Evolutionary conservation across 2,888 invertebrate genomes (phyloP).

Genomic region (Standfussiana lucernea): DNA sequence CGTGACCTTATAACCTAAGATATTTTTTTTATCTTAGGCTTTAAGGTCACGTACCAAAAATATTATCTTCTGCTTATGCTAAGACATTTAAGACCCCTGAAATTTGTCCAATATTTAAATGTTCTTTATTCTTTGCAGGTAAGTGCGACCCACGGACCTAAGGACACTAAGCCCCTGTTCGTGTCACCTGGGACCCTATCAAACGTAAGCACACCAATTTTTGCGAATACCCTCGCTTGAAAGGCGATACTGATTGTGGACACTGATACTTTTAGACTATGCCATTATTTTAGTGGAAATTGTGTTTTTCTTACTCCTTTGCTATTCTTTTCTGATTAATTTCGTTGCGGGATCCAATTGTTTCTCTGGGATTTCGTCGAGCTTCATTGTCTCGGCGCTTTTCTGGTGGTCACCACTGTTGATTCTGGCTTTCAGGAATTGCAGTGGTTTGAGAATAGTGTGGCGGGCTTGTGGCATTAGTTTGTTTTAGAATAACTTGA

Average conservation of each 20-base stretch:
- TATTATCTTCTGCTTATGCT: conserved; percentile 26
- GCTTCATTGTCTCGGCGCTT: too few species aligned
- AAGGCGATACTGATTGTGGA: conserved; percentile 17
- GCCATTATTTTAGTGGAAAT: too few species aligned
- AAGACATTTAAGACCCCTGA: conserved; percentile 3
- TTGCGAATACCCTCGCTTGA: conserved; percentile 27
- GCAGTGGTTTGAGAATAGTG: too few species aligned
- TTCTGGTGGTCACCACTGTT: too few species aligned
- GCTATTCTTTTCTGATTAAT: too few species aligned
- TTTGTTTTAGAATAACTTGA: neutral
- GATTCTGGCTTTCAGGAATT: too few species aligned
- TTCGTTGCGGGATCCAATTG: too few species aligned
- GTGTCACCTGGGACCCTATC: conserved; percentile 42
- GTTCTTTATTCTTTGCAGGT: conserved; percentile 61
- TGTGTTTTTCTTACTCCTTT: too few species aligned
- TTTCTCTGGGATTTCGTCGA: too few species aligned
- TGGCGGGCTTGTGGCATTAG: too few species aligned
- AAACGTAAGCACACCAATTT: conserved; percentile 44
- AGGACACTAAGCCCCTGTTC: neutral
- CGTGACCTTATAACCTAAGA: too few species aligned
- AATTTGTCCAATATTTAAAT: conserved; percentile 41
- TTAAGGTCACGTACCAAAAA: conserved; percentile 27
- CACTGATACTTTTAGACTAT: neutral
- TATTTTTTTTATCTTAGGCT: neutral
- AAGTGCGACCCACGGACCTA: conserved; percentile 56